Conservation (phyloP, 2,888 invertebrate genomes). For the Morinoia aosen region DNA sequence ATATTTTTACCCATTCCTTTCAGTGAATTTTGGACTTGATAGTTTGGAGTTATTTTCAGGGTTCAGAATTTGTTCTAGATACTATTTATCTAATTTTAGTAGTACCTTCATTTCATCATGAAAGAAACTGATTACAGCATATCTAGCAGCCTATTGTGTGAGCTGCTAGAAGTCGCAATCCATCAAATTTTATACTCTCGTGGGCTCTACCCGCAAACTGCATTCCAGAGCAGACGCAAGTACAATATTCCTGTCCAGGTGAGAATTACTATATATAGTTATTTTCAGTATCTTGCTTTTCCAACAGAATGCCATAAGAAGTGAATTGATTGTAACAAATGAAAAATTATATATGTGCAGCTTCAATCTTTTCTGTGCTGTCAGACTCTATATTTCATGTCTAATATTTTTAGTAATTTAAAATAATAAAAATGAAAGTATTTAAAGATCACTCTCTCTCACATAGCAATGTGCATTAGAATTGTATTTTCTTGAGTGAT, state of each 20-base stretch:
- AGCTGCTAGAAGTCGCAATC: constrained; percentile 63
- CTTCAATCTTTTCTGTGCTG: not conserved
- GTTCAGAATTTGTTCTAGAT: no score
- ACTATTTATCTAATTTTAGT: no score
- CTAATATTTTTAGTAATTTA: no score
- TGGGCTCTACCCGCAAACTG: constrained; percentile 60
- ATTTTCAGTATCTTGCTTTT: no score
- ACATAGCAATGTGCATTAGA: not conserved
- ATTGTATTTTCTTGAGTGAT: no score
- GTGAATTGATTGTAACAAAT: not conserved
- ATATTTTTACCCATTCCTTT: no score
- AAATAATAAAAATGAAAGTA: no score
- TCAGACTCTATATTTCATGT: not conserved
- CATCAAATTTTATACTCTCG: constrained; percentile 63
- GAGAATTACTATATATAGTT: not conserved
- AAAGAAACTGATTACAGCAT: constrained; percentile 39
- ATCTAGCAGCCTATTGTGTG: constrained; percentile 38
- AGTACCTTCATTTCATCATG: not conserved
- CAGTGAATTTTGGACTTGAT: no score
- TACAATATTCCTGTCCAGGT: constrained; percentile 65
- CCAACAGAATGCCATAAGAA: not conserved
- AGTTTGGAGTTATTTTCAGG: no score
- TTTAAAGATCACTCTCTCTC: no score
- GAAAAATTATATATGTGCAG: not conserved
- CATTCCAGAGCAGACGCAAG: constrained; percentile 61